A percentile compares a stretch with the other conserved stretches of the same genome.
These are phyloP conservation scores for Pristionchus exspectatus DNA, from an alignment of 2,888 invertebrate genomes.

Conservation along the genomic window DNA sequence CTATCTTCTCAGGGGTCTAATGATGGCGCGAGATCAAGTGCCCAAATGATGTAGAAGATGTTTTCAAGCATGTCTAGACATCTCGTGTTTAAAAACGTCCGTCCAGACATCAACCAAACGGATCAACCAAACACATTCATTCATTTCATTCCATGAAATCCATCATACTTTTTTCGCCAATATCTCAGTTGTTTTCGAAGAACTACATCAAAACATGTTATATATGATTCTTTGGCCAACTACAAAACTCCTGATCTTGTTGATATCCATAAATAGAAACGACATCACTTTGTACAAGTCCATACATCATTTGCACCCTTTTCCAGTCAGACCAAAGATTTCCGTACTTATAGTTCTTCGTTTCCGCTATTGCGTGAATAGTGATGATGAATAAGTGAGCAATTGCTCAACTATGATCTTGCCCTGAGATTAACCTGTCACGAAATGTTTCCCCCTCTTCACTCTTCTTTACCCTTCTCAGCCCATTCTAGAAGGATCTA, in stretches of 20 bases:
- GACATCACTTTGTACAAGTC: background rate
- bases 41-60: background rate
- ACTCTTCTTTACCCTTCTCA: background rate
- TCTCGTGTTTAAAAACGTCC: background rate
- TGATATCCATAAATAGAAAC: no score
- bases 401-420: background rate
- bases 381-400: background rate
- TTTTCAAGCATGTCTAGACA: background rate
- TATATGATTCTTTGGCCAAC: background rate
- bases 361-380: background rate
- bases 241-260: no score
- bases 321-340: background rate
- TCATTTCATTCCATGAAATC: background rate
- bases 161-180: background rate
- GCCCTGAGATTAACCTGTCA: constrained; percentile 5
- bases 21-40: background rate
- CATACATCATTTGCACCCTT: background rate
- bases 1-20: background rate
- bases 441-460: background rate
- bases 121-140: background rate
- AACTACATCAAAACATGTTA: background rate
- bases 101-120: no score
- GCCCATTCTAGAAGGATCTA: background rate
- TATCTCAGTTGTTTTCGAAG: background rate
- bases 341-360: background rate